These are phyloP conservation scores for Holcopasites calliopsidis DNA, from an alignment of 1,140 invertebrate species.

Conservation along the genomic window DNA sequence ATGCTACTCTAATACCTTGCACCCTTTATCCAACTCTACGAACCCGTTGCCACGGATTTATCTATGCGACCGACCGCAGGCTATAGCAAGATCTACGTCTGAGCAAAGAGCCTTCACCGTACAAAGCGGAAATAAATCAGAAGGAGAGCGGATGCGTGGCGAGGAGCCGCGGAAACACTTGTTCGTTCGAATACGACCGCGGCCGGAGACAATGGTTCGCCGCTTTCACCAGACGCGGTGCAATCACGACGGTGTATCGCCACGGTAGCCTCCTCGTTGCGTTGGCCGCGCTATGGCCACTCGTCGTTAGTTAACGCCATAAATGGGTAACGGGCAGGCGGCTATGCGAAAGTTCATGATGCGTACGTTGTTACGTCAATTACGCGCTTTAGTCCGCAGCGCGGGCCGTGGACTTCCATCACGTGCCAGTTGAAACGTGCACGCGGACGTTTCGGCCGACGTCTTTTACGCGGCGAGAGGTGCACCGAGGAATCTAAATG, in stretches of 20 bases:
- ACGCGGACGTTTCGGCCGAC: constrained; percentile 24
- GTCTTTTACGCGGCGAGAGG: constrained; percentile 20
- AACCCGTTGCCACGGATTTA: too few relatives aligned
- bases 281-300: constrained; percentile 11
- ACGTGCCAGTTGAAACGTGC: constrained; percentile 25
- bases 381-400: constrained; percentile 22
- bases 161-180: constrained; percentile 19
- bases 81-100: not conserved
- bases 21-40: too few relatives aligned
- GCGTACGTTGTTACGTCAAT: constrained; percentile 36
- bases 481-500: constrained; percentile 25
- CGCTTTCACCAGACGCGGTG: constrained; percentile 24
- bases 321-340: constrained; percentile 15
- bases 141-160: constrained; percentile 11
- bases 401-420: constrained; percentile 6
- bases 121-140: constrained; percentile 10
- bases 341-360: constrained; percentile 30
- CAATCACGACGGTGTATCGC: constrained; percentile 7
- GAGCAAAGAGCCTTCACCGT: not conserved
- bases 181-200: not conserved
- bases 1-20: too few relatives aligned
- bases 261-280: not conserved
- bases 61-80: too few relatives aligned
- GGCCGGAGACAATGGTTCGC: constrained; percentile 4
- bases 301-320: constrained; percentile 39